Conservation (phyloP, 2,113 vertebrate species). For the Craseonycteris thonglongyai region DNA sequence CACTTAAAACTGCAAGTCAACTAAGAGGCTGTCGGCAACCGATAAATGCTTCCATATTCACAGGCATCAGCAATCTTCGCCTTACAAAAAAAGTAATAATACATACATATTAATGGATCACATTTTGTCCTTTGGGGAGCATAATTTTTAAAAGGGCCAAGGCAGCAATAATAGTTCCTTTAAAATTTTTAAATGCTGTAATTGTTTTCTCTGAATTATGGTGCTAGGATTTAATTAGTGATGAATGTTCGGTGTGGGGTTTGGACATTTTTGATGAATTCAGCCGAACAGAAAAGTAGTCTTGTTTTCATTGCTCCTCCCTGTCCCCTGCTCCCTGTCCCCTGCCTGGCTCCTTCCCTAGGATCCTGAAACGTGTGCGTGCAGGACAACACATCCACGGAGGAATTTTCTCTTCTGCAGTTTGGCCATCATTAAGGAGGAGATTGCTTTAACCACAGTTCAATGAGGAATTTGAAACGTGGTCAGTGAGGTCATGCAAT, state of each 20-base stretch:
- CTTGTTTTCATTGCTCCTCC: conserved; percentile 42
- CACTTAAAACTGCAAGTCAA: conserved; percentile 79
- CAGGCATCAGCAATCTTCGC: conserved; percentile 79
- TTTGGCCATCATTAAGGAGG: conserved; percentile 72
- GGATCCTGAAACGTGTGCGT: conserved; percentile 44
- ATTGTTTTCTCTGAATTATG: conserved; percentile 82
- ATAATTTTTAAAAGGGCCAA: conserved; percentile 82
- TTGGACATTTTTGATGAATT: conserved; percentile 75
- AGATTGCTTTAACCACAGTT: conserved; percentile 77
- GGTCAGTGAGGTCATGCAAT: conserved; percentile 77
- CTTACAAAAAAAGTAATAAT: conserved; percentile 80
- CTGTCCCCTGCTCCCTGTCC: not conserved
- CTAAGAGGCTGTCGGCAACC: conserved; percentile 72
- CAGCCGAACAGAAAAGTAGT: conserved; percentile 63
- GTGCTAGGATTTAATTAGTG: conserved; percentile 78
- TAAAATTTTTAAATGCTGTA: conserved; percentile 79
- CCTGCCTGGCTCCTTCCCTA: not conserved
- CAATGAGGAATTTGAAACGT: conserved; percentile 73
- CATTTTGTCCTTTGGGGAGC: conserved; percentile 80
- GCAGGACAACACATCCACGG: not conserved
- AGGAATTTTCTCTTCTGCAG: conserved; percentile 38
- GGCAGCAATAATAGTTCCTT: conserved; percentile 78
- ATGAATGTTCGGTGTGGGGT: conserved; percentile 70
- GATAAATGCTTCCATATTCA: conserved; percentile 80
- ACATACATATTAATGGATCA: conserved; percentile 81